Conservation (phyloP, 2,113 vertebrate genomes). For the Proterorhinus semilunaris region DNA sequence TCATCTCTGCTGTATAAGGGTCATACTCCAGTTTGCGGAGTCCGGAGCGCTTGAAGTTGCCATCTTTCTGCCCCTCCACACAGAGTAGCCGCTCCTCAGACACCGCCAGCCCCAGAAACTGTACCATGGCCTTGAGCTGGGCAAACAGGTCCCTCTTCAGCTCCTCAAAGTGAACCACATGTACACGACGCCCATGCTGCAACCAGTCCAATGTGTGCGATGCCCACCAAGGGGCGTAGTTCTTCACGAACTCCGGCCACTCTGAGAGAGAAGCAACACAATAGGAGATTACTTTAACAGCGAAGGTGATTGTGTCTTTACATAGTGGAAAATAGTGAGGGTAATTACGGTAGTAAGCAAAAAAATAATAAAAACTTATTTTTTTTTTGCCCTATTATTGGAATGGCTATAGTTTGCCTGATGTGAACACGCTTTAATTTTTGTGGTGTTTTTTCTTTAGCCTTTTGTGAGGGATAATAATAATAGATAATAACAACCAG, state of each 20-base stretch:
- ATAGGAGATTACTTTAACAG: neutral
- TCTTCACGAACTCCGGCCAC: slow-evolving; percentile 95
- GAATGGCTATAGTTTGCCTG: neutral
- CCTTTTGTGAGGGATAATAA: slow-evolving; percentile 20
- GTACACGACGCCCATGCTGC: slow-evolving; percentile 83
- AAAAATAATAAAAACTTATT: no score
- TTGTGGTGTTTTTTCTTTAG: neutral
- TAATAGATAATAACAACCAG: slow-evolving; percentile 24
- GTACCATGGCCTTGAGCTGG: slow-evolving; percentile 88
- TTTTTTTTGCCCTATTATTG: no score
- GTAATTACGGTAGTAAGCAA: no score
- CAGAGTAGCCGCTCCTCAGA: slow-evolving; percentile 92
- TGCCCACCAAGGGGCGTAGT: slow-evolving; percentile 96
- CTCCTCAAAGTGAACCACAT: slow-evolving; percentile 94
- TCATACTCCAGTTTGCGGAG: slow-evolving; percentile 91
- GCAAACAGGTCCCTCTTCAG: slow-evolving; percentile 87
- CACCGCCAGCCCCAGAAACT: slow-evolving; percentile 82
- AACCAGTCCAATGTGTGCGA: slow-evolving; percentile 96
- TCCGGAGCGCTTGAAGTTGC: slow-evolving; percentile 95
- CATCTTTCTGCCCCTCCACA: slow-evolving; percentile 94
- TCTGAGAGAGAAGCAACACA: slow-evolving; percentile 72
- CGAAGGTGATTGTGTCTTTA: neutral
- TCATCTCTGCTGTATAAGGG: slow-evolving; percentile 91
- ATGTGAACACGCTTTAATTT: neutral
- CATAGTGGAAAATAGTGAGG: neutral